These are phyloP conservation scores for Pedicia rivosa DNA, from an alignment of 2,888 invertebrate genomes.

Conservation along the genomic window DNA sequence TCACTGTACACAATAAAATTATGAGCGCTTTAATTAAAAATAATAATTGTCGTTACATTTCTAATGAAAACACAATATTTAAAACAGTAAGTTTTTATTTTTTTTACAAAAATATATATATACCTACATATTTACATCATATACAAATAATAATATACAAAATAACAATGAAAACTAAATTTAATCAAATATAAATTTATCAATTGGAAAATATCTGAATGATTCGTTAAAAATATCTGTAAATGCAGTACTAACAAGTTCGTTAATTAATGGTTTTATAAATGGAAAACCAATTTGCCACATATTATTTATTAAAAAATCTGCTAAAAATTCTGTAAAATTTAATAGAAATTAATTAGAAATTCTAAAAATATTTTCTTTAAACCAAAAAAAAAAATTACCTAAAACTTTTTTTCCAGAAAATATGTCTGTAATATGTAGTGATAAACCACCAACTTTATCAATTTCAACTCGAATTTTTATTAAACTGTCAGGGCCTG, in stretches of 20 bases:
- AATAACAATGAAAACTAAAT: too few species aligned
- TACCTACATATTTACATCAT: background rate
- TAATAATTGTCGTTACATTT: too few species aligned
- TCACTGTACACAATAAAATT: too few species aligned
- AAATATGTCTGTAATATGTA: constrained; percentile 60
- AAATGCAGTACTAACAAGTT: constrained; percentile 67
- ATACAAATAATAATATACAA: background rate
- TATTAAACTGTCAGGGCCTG: constrained; percentile 31
- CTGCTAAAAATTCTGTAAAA: constrained; percentile 46
- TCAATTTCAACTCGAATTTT: constrained; percentile 56
- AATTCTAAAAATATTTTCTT: background rate
- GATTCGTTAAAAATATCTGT: constrained; percentile 66
- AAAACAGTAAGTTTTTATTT: too few species aligned
- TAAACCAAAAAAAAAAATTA: constrained; percentile 21
- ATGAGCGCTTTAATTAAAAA: too few species aligned
- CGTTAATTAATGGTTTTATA: constrained; percentile 61
- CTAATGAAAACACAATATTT: too few species aligned
- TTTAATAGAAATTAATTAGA: constrained; percentile 10
- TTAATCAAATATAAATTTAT: constrained; percentile 35
- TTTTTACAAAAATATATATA: too few species aligned
- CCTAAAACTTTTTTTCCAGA: constrained; percentile 48
- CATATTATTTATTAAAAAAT: constrained; percentile 59
- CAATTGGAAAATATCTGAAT: constrained; percentile 56
- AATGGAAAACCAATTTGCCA: constrained; percentile 70
- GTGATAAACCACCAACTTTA: constrained; percentile 56